Percentiles rank a stretch among this genome's conserved stretches.
These are phyloP conservation scores for Polyommatus icarus DNA, from an alignment of 2,888 invertebrate species.

Conservation along the genomic window DNA sequence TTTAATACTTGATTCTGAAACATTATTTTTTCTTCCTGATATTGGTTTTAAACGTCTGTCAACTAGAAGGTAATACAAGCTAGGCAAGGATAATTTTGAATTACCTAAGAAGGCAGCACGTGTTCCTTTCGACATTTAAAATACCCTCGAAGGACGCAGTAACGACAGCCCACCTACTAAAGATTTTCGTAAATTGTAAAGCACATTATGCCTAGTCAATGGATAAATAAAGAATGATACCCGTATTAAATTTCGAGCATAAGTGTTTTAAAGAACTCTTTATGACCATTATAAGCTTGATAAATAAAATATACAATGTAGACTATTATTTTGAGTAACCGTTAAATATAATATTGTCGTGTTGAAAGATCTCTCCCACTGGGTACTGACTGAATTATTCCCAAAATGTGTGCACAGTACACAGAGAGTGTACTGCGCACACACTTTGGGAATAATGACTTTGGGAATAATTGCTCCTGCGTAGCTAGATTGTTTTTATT, in stretches of 20 bases:
- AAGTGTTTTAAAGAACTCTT: background rate
- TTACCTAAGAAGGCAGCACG: background rate
- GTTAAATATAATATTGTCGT: background rate
- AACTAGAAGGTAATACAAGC: too few relatives aligned
- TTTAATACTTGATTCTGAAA: too few relatives aligned
- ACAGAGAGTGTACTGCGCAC: too few relatives aligned
- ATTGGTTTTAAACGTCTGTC: too few relatives aligned
- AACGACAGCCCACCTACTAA: background rate
- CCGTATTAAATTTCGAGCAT: constrained; percentile 2
- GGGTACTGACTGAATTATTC: too few relatives aligned
- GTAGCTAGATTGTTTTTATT: too few relatives aligned
- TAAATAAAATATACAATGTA: background rate
- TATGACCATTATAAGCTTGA: background rate
- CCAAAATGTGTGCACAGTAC: too few relatives aligned
- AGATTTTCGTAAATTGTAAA: constrained; percentile 4
- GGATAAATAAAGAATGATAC: constrained; percentile 1
- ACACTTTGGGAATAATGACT: too few relatives aligned
- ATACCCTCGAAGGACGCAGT: background rate
- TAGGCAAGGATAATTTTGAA: background rate
- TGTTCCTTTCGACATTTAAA: background rate
- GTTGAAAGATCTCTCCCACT: too few relatives aligned
- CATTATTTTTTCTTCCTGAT: too few relatives aligned
- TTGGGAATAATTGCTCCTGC: too few relatives aligned
- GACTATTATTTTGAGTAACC: background rate
- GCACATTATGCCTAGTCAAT: constrained; percentile 4